phyloP scores from a whole-genome alignment of 2,113 vertebrate genomes.

The Corapipo altera region DNA sequence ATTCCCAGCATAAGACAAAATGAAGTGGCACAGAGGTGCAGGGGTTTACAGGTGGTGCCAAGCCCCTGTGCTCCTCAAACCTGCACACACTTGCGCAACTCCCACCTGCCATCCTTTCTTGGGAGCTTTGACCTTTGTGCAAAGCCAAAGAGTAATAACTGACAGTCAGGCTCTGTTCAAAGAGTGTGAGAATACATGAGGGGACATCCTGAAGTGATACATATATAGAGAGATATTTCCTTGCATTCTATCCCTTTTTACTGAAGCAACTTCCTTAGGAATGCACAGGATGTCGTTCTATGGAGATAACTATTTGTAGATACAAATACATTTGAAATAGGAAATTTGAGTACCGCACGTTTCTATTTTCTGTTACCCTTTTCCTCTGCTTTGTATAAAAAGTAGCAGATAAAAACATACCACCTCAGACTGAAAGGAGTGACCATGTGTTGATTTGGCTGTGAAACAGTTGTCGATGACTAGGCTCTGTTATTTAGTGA shows the following conservation, averaged over 20 bases:
- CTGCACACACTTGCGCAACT: fast-evolving
- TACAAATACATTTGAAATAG: neutral
- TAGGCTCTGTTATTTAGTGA: neutral
- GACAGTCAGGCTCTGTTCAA: neutral
- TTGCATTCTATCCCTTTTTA: neutral
- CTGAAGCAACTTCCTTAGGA: neutral
- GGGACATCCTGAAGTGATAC: neutral
- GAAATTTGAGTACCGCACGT: neutral
- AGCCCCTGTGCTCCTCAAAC: neutral
- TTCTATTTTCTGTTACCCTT: neutral
- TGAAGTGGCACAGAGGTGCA: neutral
- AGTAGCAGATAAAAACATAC: neutral
- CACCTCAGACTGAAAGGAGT: neutral
- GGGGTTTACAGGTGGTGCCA: neutral
- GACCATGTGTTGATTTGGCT: neutral
- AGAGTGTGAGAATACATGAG: neutral
- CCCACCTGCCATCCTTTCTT: neutral
- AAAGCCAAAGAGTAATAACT: neutral
- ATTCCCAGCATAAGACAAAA: neutral
- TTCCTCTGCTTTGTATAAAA: neutral
- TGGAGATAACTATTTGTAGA: neutral
- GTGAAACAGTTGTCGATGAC: neutral
- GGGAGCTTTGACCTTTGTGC: neutral
- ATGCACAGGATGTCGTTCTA: slow-evolving; percentile 33
- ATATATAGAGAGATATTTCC: neutral